Conservation (phyloP, 2,888 invertebrate genomes). For the Drosophila hamatofila region DNA sequence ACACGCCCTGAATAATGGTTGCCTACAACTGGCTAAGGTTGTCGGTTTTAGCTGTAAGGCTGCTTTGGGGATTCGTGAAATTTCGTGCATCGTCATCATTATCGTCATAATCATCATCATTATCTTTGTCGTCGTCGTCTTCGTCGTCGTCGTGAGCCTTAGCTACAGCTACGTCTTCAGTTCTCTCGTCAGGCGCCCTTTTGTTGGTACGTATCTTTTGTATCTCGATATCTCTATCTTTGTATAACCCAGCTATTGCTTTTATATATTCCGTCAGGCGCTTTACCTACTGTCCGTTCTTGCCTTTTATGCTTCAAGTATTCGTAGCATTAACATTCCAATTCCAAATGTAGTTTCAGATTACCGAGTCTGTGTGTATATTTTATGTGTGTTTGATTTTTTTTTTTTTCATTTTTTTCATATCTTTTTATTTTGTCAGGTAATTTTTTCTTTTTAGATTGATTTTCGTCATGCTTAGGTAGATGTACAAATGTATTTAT, state of each 20-base stretch:
- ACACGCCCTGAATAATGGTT: conserved; percentile 67
- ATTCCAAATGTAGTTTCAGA: conserved; percentile 45
- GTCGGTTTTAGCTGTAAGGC: conserved; percentile 32
- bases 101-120: conserved; percentile 42
- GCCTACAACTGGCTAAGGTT: conserved; percentile 35
- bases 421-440: conserved; percentile 41
- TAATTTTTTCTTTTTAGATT: conserved; percentile 56
- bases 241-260: conserved; percentile 21
- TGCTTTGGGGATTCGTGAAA: conserved; percentile 62
- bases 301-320: conserved; percentile 27
- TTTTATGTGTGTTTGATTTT: not conserved
- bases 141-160: conserved; percentile 3
- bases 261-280: conserved; percentile 14
- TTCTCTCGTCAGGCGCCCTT: conserved; percentile 41
- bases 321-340: conserved; percentile 43
- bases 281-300: conserved; percentile 24
- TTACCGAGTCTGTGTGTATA: conserved; percentile 34
- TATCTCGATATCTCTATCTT: conserved; percentile 61
- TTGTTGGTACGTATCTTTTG: conserved; percentile 66
- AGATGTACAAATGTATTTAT: conserved; percentile 34
- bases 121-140: not conserved
- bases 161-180: conserved; percentile 19
- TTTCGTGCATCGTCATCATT: conserved; percentile 76
- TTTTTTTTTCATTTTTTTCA: conserved; percentile 33
- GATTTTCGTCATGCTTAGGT: conserved; percentile 63